Conservation (phyloP, 2,113 vertebrate species). For the Anser brachyrhynchus region DNA sequence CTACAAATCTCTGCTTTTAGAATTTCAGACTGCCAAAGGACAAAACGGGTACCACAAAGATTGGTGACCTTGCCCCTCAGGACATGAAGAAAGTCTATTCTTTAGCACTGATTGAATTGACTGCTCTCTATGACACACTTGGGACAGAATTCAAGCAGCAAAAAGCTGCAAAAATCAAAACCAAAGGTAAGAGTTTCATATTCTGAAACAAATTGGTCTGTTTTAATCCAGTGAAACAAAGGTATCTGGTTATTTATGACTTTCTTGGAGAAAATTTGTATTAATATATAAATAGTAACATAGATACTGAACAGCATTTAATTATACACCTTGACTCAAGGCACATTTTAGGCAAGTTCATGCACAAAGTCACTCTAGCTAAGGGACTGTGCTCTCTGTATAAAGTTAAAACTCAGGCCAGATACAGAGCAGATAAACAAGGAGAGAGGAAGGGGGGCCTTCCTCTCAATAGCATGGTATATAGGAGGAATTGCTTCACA, state of each 20-base stretch:
- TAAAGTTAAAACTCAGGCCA: not conserved
- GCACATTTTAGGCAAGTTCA: not conserved
- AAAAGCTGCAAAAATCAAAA: slow-evolving; percentile 90
- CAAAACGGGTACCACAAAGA: slow-evolving; percentile 93
- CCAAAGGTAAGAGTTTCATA: slow-evolving; percentile 77
- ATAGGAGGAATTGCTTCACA: not conserved
- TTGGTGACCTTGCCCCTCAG: slow-evolving; percentile 89
- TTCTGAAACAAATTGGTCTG: not conserved
- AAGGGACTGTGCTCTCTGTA: not conserved
- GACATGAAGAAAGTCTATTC: slow-evolving; percentile 95
- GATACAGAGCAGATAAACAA: not conserved
- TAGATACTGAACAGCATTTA: not conserved
- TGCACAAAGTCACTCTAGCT: not conserved
- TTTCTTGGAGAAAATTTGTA: not conserved
- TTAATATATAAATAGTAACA: not conserved
- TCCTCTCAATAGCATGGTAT: not conserved
- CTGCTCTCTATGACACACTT: slow-evolving; percentile 89
- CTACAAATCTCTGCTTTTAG: slow-evolving; percentile 73
- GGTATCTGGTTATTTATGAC: not conserved
- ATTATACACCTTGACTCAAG: not conserved
- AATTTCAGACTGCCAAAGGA: slow-evolving; percentile 89
- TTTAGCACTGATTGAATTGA: slow-evolving; percentile 91
- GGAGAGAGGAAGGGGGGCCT: not conserved
- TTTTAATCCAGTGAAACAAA: not conserved
- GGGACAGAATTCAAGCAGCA: slow-evolving; percentile 90